Evolutionary conservation across 2,888 invertebrate species (phyloP).

Genomic region (Timema cristinae): DNA sequence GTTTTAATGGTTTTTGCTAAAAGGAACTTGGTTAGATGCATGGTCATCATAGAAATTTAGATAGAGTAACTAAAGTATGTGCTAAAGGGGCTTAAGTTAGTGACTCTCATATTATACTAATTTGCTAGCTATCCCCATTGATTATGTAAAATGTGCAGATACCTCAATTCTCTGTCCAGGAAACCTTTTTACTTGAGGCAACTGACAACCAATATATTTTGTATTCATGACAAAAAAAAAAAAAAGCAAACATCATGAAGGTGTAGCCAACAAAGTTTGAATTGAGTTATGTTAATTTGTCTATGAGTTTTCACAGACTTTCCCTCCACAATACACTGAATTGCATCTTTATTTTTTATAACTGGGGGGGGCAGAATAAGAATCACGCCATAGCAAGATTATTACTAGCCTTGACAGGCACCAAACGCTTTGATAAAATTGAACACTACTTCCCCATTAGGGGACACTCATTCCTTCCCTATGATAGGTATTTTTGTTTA

Average conservation of each 20-base stretch:
- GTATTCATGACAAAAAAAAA: neutral
- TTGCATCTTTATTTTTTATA: neutral
- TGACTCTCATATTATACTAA: neutral
- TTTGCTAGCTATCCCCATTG: neutral
- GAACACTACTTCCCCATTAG: neutral
- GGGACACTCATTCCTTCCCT: neutral
- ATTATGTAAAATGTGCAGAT: constrained; percentile 1
- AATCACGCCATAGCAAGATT: neutral
- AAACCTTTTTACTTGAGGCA: neutral
- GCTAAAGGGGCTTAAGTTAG: too few species aligned
- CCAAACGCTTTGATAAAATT: neutral
- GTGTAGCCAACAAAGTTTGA: neutral
- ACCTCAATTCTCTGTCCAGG: neutral
- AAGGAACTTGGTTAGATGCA: too few species aligned
- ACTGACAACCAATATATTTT: neutral
- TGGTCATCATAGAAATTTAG: too few species aligned
- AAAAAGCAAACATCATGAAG: neutral
- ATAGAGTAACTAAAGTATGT: too few species aligned
- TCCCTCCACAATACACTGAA: neutral
- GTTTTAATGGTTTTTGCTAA: too few species aligned
- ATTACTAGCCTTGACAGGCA: neutral
- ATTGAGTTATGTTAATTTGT: neutral
- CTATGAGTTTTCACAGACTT: neutral
- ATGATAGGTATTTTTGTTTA: neutral
- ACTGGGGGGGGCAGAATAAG: neutral